A percentile compares a stretch with the other conserved stretches of the same genome.
phyloP scores from a whole-genome alignment of 2,797 vertebrate genomes.

The Distichodus sexfasciatus region DNA sequence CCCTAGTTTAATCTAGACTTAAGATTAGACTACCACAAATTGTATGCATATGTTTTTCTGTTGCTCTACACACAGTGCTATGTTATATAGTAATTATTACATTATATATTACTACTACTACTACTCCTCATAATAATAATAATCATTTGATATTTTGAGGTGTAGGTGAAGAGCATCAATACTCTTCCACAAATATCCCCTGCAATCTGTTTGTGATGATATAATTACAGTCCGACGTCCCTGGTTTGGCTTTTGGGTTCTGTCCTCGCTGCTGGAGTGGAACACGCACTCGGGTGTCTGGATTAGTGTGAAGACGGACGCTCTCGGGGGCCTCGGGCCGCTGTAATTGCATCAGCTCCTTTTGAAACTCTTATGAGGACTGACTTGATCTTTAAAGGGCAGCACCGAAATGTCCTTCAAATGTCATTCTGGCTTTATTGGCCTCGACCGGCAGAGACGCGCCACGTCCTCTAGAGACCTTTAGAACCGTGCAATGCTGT shows the following conservation, averaged over 20 bases:
- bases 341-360: slow-evolving; percentile 36
- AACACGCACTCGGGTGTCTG: slow-evolving; percentile 20
- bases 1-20: too few species aligned
- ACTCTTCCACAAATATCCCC: too few species aligned
- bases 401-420: slow-evolving; percentile 31
- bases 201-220: too few species aligned
- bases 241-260: slow-evolving; percentile 21
- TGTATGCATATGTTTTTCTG: too few species aligned
- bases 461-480: neutral
- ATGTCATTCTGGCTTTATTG: slow-evolving; percentile 40
- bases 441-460: neutral
- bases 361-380: slow-evolving; percentile 32
- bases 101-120: too few species aligned
- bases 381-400: slow-evolving; percentile 42
- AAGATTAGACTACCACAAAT: too few species aligned
- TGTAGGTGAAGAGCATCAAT: too few species aligned
- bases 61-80: too few species aligned
- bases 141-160: too few species aligned
- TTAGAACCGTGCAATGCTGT: neutral
- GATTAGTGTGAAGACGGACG: slow-evolving; percentile 40
- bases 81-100: too few species aligned
- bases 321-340: slow-evolving; percentile 23
- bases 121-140: too few species aligned
- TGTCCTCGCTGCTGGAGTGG: neutral
- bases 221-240: slow-evolving; percentile 36